These are phyloP conservation scores for Heliconius cydno DNA, from an alignment of 2,888 invertebrate species.

Conservation along the genomic window DNA sequence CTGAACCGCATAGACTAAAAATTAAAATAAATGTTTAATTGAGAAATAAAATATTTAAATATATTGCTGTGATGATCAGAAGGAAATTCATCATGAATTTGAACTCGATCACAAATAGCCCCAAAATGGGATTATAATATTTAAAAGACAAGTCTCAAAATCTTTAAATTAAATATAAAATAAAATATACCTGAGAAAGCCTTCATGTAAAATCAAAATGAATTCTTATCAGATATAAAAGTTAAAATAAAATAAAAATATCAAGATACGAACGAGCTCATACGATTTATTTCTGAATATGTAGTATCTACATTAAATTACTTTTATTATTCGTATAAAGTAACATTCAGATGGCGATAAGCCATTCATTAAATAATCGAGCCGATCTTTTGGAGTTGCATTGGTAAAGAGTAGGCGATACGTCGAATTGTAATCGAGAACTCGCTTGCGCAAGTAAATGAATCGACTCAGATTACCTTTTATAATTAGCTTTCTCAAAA, in stretches of 20 bases:
- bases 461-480: slow-evolving; percentile 74
- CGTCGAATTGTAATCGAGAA: slow-evolving; percentile 72
- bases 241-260: slow-evolving; percentile 32
- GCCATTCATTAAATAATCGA: slow-evolving; percentile 55
- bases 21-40: too few species aligned
- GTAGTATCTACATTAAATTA: slow-evolving; percentile 38
- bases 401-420: slow-evolving; percentile 59
- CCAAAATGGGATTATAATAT: not conserved
- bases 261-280: slow-evolving; percentile 38
- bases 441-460: slow-evolving; percentile 73
- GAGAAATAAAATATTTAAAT: not conserved
- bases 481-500: slow-evolving; percentile 72
- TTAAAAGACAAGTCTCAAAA: not conserved
- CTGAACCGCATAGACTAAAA: too few species aligned
- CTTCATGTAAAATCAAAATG: slow-evolving; percentile 36
- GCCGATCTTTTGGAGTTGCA: slow-evolving; percentile 50
- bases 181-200: not conserved
- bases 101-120: not conserved
- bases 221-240: slow-evolving; percentile 52
- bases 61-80: not conserved
- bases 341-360: slow-evolving; percentile 54
- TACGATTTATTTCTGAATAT: slow-evolving; percentile 37
- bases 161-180: slow-evolving; percentile 3
- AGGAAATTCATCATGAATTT: not conserved
- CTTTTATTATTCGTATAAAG: slow-evolving; percentile 45